Percentiles rank a stretch among this genome's conserved stretches.
These are phyloP conservation scores for Cotesia congregata DNA, from an alignment of 2,888 invertebrate genomes.

Conservation along the genomic window DNA sequence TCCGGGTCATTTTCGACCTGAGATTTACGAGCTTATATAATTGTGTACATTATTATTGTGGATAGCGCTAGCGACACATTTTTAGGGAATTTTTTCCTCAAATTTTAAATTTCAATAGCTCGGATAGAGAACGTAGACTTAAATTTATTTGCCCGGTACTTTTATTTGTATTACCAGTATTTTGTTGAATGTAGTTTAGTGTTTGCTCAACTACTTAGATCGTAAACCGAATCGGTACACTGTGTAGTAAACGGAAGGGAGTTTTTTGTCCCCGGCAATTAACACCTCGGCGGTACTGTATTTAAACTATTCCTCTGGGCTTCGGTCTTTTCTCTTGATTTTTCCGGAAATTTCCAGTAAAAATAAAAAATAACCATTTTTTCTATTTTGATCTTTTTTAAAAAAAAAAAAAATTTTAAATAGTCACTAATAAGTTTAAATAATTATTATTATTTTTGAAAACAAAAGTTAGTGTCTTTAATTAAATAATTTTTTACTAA, in stretches of 20 bases:
- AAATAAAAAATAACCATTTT: too few species aligned
- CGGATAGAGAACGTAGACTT: neutral
- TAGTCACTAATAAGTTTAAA: too few species aligned
- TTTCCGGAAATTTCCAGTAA: too few species aligned
- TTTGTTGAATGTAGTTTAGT: slow-evolving; percentile 6
- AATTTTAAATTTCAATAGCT: slow-evolving; percentile 15
- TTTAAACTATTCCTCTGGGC: neutral
- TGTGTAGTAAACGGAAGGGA: slow-evolving; percentile 48
- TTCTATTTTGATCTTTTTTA: too few species aligned
- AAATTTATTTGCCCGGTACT: neutral
- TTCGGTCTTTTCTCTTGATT: too few species aligned
- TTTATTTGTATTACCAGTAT: neutral
- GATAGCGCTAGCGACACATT: neutral
- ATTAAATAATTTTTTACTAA: too few species aligned
- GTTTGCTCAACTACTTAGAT: slow-evolving; percentile 57
- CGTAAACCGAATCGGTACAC: slow-evolving; percentile 53
- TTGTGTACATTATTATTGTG: slow-evolving; percentile 3
- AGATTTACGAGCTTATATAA: neutral
- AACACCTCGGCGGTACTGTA: slow-evolving; percentile 57
- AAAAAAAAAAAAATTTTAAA: too few species aligned
- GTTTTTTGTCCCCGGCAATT: slow-evolving; percentile 58
- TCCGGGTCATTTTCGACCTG: slow-evolving; percentile 18
- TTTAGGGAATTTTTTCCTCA: neutral
- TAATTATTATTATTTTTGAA: too few species aligned
- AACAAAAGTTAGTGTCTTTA: too few species aligned